phyloP scores from a whole-genome alignment of 2,113 vertebrate genomes.

The Anoura caudifer region DNA sequence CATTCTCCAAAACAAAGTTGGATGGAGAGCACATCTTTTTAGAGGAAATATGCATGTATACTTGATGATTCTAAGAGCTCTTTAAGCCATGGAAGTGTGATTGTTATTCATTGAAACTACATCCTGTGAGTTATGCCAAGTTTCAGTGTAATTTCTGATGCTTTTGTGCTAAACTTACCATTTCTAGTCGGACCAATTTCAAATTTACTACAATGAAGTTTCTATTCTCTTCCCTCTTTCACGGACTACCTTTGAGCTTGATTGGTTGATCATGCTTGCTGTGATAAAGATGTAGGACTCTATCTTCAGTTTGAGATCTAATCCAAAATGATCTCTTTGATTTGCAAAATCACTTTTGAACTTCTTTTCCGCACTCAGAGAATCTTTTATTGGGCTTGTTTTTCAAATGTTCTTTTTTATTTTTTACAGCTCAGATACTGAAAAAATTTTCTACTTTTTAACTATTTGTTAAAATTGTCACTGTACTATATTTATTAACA shows the following conservation, averaged over 20 bases:
- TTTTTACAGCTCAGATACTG: neutral
- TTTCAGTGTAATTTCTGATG: slow-evolving; percentile 56
- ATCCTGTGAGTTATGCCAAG: slow-evolving; percentile 37
- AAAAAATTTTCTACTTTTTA: neutral
- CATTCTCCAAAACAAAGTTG: neutral
- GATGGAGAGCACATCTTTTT: neutral
- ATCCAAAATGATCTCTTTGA: slow-evolving; percentile 49
- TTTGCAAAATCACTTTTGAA: slow-evolving; percentile 51
- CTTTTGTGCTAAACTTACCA: slow-evolving; percentile 57
- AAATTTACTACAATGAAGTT: slow-evolving; percentile 68
- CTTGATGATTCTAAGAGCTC: slow-evolving; percentile 24
- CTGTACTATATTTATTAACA: neutral
- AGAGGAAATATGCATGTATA: neutral
- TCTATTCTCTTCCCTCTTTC: slow-evolving; percentile 58
- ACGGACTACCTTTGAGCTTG: slow-evolving; percentile 39
- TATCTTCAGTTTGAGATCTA: slow-evolving; percentile 46
- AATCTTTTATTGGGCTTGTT: slow-evolving; percentile 26
- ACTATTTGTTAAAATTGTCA: neutral
- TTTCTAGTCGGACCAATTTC: slow-evolving; percentile 58
- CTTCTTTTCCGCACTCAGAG: slow-evolving; percentile 19
- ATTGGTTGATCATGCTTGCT: slow-evolving; percentile 32
- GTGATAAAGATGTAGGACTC: slow-evolving; percentile 29
- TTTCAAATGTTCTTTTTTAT: slow-evolving; percentile 19
- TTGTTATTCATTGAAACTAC: slow-evolving; percentile 25
- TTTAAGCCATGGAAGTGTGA: slow-evolving; percentile 37